Evolutionary conservation across 2,113 vertebrate species (phyloP).

Genomic region (Vireo altiloquus): DNA sequence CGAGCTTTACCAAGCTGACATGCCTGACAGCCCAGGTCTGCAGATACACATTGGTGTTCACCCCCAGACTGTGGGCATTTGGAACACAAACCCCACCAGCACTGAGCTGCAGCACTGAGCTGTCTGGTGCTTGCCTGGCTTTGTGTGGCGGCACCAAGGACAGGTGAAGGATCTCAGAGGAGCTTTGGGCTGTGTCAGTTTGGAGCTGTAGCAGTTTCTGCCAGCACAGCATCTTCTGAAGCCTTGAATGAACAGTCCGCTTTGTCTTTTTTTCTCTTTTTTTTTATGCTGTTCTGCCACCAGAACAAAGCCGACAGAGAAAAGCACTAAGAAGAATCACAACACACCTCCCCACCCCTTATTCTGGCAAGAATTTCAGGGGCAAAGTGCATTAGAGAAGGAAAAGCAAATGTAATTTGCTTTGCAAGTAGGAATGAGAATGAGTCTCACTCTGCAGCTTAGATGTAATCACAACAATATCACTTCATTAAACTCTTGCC

Average conservation of each 20-base stretch:
- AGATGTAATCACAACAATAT: not conserved
- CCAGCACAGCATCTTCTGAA: not conserved
- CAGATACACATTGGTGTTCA: not conserved
- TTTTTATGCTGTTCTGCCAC: not conserved
- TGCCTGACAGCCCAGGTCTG: accelerated
- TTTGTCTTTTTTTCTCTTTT: not conserved
- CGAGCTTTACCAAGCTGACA: accelerated
- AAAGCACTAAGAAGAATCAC: not conserved
- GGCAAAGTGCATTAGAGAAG: not conserved
- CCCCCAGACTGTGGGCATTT: not conserved
- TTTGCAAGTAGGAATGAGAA: constrained; percentile 4
- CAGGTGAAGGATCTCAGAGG: not conserved
- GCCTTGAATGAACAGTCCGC: not conserved
- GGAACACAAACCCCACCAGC: not conserved
- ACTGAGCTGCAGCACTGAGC: not conserved
- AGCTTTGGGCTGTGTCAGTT: not conserved
- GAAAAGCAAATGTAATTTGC: constrained; percentile 15
- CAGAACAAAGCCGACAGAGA: not conserved
- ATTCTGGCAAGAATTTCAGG: not conserved
- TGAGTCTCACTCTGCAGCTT: not conserved
- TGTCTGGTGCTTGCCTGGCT: not conserved
- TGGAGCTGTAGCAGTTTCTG: not conserved
- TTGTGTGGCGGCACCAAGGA: not conserved
- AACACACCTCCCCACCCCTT: not conserved
- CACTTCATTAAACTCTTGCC: constrained; percentile 16